Evolutionary conservation across 2,113 vertebrate species (phyloP).

Genomic region (Notechis scutatus): DNA sequence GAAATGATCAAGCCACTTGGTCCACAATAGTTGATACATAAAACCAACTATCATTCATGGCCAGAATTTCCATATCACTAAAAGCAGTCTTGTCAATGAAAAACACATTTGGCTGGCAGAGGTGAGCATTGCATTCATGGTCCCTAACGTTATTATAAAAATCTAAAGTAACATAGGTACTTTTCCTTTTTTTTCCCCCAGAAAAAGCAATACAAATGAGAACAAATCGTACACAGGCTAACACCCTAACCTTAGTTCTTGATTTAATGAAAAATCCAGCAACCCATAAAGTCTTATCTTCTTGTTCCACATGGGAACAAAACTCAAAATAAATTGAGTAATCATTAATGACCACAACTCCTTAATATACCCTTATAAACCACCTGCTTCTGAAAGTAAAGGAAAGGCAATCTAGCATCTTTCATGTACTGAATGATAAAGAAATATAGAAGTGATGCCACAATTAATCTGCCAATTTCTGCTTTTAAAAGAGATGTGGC

Average conservation of each 20-base stretch:
- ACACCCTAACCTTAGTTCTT: neutral
- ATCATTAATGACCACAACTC: slow-evolving; percentile 2
- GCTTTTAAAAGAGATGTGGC: neutral
- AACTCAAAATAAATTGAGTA: slow-evolving; percentile 14
- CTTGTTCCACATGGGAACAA: neutral
- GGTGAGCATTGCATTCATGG: neutral
- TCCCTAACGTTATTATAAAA: neutral
- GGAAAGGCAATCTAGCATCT: neutral
- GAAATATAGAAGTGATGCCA: neutral
- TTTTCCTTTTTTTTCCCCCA: neutral
- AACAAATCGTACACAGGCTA: neutral
- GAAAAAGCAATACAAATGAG: neutral
- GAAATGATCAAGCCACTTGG: neutral
- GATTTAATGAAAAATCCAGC: neutral
- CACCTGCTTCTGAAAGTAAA: slow-evolving; percentile 9
- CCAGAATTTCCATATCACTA: neutral
- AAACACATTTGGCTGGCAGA: neutral
- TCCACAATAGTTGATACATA: neutral
- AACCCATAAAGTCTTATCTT: neutral
- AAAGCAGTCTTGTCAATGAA: neutral
- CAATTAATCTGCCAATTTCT: neutral
- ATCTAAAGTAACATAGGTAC: too few species aligned
- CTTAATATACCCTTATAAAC: slow-evolving; percentile 8
- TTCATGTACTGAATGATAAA: neutral
- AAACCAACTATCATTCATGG: neutral